A percentile compares a stretch with the other conserved stretches of the same genome.
These are phyloP conservation scores for Mycalesis mineus DNA, from an alignment of 2,888 invertebrate genomes.

Conservation along the genomic window DNA sequence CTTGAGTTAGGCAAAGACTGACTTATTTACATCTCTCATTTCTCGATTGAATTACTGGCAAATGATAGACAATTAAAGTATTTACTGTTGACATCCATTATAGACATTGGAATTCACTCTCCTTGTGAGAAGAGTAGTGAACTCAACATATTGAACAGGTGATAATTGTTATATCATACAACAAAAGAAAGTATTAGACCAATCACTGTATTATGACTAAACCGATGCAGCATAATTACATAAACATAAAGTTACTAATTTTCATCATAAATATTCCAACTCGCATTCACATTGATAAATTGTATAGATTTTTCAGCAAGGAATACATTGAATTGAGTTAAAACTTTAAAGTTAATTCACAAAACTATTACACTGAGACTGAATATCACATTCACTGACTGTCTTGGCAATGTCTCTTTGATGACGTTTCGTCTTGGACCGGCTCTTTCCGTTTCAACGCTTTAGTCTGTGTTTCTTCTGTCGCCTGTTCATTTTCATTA, in stretches of 20 bases:
- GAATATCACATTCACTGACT: constrained; percentile 17
- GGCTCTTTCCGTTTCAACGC: constrained; percentile 62
- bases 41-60: too few species aligned
- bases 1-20: too few species aligned
- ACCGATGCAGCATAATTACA: constrained; percentile 45
- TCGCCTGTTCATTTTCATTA: constrained; percentile 43
- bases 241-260: constrained; percentile 54
- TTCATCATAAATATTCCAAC: constrained; percentile 65
- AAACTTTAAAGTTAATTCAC: constrained; percentile 40
- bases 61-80: too few species aligned
- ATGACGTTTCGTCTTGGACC: constrained; percentile 52
- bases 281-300: constrained; percentile 25
- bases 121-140: background rate
- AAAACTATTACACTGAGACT: constrained; percentile 39
- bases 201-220: constrained; percentile 40
- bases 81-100: too few species aligned
- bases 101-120: background rate
- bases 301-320: constrained; percentile 48
- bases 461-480: constrained; percentile 46
- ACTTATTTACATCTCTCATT: too few species aligned
- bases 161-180: constrained; percentile 22
- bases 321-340: constrained; percentile 43
- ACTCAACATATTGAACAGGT: background rate
- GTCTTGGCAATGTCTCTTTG: constrained; percentile 68
- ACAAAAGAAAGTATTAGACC: background rate